A percentile compares a stretch with the other conserved stretches of the same genome.
These are phyloP conservation scores for Stictocephala bisonia DNA, from an alignment of 2,888 invertebrate species.

Conservation along the genomic window DNA sequence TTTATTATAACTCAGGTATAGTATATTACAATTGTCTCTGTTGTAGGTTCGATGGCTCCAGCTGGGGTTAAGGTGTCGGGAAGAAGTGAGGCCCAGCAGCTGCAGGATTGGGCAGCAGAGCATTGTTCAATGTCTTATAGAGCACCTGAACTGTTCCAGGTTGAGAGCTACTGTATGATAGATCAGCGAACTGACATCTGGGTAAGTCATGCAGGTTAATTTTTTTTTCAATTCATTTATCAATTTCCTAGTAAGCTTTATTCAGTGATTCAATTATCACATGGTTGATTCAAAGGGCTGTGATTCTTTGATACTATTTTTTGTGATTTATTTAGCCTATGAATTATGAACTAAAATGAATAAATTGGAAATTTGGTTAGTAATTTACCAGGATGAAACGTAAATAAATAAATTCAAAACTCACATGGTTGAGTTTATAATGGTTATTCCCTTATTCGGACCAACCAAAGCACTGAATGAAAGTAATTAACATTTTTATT, in stretches of 20 bases:
- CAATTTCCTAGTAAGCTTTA: background rate
- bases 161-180: slow-evolving; percentile 82
- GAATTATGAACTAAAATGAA: too few species aligned
- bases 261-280: background rate
- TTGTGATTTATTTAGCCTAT: too few species aligned
- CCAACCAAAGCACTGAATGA: too few species aligned
- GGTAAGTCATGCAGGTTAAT: slow-evolving; percentile 73
- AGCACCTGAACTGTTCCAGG: slow-evolving; percentile 89
- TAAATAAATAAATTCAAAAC: too few species aligned
- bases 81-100: slow-evolving; percentile 74
- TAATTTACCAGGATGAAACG: too few species aligned
- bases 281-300: background rate
- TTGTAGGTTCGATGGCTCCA: slow-evolving; percentile 72
- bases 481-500: too few species aligned
- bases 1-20: slow-evolving; percentile 16
- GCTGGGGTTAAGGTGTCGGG: slow-evolving; percentile 75
- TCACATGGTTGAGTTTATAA: too few species aligned
- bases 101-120: slow-evolving; percentile 86
- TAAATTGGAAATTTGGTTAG: too few species aligned
- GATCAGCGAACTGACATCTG: slow-evolving; percentile 90
- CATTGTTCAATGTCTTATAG: slow-evolving; percentile 89
- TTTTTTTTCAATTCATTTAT: background rate
- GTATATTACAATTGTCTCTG: slow-evolving; percentile 13
- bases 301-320: too few species aligned
- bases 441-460: too few species aligned